Evolutionary conservation across 1,140 invertebrate species (phyloP).

Genomic region (Paraescarpia echinospica): DNA sequence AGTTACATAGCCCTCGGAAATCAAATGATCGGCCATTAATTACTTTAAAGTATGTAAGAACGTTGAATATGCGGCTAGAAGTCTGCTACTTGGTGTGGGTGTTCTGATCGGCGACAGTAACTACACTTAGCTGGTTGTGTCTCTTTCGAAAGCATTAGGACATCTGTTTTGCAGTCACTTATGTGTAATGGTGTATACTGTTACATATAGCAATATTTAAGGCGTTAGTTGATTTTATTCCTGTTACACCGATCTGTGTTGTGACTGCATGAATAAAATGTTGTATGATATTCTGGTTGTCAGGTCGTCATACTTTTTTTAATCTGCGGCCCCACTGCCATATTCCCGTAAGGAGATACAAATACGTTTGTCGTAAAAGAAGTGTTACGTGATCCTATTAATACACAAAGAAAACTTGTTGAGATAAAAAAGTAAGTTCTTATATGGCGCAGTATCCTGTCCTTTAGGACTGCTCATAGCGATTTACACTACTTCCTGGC

Average conservation of each 20-base stretch:
- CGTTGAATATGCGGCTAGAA: not conserved
- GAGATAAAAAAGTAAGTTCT: no score
- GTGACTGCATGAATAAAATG: not conserved
- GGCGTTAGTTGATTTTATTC: not conserved
- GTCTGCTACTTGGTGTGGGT: no score
- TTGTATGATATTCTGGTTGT: not conserved
- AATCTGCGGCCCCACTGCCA: not conserved
- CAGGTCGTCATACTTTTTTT: not conserved
- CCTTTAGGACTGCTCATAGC: no score
- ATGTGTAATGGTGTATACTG: not conserved
- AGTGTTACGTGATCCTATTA: no score
- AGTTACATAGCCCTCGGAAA: not conserved
- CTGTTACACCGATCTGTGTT: not conserved
- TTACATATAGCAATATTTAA: not conserved
- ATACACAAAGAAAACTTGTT: no score
- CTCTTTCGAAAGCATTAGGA: not conserved
- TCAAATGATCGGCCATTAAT: not conserved
- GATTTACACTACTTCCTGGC: no score
- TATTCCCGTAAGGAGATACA: no score
- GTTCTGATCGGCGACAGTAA: not conserved
- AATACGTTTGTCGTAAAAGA: no score
- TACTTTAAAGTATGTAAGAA: not conserved
- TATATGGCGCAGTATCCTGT: no score
- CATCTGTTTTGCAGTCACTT: not conserved
- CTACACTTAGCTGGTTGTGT: not conserved